Conservation (phyloP, 2,797 vertebrate genomes). For the Sphenopsis melanotis region DNA sequence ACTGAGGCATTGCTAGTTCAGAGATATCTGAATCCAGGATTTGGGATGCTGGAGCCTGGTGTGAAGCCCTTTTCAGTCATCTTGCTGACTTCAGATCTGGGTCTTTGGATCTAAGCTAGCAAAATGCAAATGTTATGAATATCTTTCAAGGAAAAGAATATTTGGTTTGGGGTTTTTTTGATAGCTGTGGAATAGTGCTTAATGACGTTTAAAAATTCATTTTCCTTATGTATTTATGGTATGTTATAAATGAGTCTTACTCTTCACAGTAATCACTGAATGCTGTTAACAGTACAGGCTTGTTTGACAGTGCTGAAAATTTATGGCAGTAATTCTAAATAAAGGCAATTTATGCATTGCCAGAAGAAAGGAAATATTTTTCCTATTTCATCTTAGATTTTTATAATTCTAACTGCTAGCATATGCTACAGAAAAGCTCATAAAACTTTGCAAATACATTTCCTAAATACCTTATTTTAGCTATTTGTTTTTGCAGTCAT, state of each 20-base stretch:
- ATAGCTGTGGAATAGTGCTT: not conserved
- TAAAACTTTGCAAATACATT: not conserved
- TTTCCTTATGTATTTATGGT: not conserved
- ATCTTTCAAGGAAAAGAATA: not conserved
- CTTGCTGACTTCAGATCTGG: not conserved
- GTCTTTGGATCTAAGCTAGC: not conserved
- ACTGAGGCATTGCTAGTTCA: not conserved
- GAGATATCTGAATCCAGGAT: not conserved
- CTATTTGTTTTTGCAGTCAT: not conserved
- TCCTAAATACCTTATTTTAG: not conserved
- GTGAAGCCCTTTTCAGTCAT: not conserved
- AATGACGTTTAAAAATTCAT: not conserved
- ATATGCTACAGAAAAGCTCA: not conserved
- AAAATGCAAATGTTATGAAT: not conserved
- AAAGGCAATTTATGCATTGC: not conserved
- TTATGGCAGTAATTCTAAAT: constrained; percentile 22
- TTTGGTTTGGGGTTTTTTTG: not conserved
- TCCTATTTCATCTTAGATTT: not conserved
- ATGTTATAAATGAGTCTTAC: not conserved
- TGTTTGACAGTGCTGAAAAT: constrained; percentile 17
- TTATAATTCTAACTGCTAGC: not conserved
- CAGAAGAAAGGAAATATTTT: not conserved
- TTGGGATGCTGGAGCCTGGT: not conserved
- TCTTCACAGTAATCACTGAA: not conserved
- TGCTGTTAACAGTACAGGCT: not conserved